A percentile compares a stretch with the other conserved stretches of the same genome.
phyloP scores from a whole-genome alignment of 2,797 vertebrate genomes.

The Vespertilio murinus region DNA sequence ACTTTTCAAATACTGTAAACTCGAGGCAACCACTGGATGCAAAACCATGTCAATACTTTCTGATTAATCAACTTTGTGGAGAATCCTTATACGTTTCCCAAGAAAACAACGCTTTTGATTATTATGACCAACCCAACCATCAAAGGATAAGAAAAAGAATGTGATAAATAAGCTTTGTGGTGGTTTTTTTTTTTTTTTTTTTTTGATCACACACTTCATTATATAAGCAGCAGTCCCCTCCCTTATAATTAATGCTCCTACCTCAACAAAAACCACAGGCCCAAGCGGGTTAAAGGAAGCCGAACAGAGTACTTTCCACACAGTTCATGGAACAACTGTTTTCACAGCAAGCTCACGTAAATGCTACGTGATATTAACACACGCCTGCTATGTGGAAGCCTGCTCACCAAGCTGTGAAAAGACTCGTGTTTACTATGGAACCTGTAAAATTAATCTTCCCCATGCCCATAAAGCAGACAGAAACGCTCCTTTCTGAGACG shows the following conservation, averaged over 20 bases:
- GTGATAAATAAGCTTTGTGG: constrained; percentile 43
- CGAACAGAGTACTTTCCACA: constrained; percentile 62
- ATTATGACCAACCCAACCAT: not conserved
- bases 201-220: constrained; percentile 39
- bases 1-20: constrained; percentile 25
- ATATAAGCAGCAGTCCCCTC: constrained; percentile 34
- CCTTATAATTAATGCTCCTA: constrained; percentile 41
- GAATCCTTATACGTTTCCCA: not conserved
- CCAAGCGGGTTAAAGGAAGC: constrained; percentile 20
- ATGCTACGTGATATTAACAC: constrained; percentile 65
- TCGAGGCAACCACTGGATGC: not conserved
- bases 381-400: constrained; percentile 57
- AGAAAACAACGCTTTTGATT: not conserved
- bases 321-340: constrained; percentile 63
- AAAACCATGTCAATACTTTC: constrained; percentile 12
- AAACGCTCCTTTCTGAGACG: not conserved
- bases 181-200: not conserved
- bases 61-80: not conserved
- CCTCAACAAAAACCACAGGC: constrained; percentile 58
- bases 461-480: not conserved
- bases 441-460: constrained; percentile 68
- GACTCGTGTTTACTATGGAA: constrained; percentile 50
- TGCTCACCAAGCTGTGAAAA: constrained; percentile 72
- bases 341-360: constrained; percentile 68
- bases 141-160: constrained; percentile 15